These are phyloP conservation scores for Wiebesia pumilae DNA, from an alignment of 1,140 invertebrate genomes.

Conservation along the genomic window DNA sequence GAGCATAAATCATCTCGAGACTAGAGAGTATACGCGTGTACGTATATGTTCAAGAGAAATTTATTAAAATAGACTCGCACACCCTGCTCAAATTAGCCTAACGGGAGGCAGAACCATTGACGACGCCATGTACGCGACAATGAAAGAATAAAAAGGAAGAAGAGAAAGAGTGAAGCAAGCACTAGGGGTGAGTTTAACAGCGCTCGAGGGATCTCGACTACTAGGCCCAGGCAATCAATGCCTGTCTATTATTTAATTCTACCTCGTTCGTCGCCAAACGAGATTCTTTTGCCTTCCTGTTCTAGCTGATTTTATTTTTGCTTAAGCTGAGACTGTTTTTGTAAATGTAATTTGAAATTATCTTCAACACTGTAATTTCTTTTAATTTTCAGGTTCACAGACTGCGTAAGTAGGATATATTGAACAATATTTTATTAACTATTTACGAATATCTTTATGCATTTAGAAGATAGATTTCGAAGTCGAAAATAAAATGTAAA, in stretches of 20 bases:
- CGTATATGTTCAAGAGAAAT: slow-evolving; percentile 26
- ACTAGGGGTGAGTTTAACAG: slow-evolving; percentile 38
- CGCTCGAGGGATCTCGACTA: slow-evolving; percentile 43
- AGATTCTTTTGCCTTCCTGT: slow-evolving; percentile 51
- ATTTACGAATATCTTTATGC: too few species aligned
- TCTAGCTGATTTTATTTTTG: neutral
- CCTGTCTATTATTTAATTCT: slow-evolving; percentile 61
- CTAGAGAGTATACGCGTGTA: neutral
- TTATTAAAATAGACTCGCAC: slow-evolving; percentile 47
- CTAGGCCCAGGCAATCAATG: slow-evolving; percentile 59
- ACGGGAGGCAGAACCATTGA: slow-evolving; percentile 16
- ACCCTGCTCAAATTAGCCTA: slow-evolving; percentile 44
- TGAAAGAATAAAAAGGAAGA: neutral
- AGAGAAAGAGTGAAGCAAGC: slow-evolving; percentile 1
- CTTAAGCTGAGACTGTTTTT: neutral
- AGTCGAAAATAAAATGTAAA: too few species aligned
- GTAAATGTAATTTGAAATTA: slow-evolving; percentile 4
- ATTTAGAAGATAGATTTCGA: too few species aligned
- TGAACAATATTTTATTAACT: too few species aligned
- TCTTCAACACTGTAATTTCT: neutral
- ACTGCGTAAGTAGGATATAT: too few species aligned
- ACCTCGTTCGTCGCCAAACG: slow-evolving; percentile 59
- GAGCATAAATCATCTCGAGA: neutral
- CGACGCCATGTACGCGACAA: slow-evolving; percentile 24
- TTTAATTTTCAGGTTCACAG: too few species aligned